Conservation (phyloP, 2,797 vertebrate species). For the Sarcophilus harrisii region DNA sequence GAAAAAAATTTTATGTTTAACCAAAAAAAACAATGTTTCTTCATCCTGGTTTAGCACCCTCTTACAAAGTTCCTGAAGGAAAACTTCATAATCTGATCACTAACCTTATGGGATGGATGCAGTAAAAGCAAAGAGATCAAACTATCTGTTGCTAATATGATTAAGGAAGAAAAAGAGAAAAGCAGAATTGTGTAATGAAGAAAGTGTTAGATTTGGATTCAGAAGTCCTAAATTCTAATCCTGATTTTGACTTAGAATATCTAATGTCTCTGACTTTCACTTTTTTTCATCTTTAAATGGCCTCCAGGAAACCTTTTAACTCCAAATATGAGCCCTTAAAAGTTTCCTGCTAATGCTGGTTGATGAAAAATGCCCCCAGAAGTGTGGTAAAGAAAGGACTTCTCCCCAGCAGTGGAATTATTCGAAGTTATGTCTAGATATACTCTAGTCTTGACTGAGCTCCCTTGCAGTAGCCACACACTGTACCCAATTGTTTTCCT, state of each 20-base stretch:
- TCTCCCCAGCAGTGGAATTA: neutral
- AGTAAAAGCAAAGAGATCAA: neutral
- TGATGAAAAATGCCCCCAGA: slow-evolving; percentile 26
- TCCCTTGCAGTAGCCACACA: neutral
- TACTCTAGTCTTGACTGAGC: neutral
- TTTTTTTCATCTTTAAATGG: neutral
- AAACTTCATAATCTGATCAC: neutral
- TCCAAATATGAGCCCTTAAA: neutral
- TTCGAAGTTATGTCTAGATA: neutral
- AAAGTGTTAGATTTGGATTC: neutral
- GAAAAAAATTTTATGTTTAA: neutral
- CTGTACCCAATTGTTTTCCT: slow-evolving; percentile 15
- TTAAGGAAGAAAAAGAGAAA: slow-evolving; percentile 21
- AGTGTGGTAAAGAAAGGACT: neutral
- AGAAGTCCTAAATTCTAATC: neutral
- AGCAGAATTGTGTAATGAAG: neutral
- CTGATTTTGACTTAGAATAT: neutral
- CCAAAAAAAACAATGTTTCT: neutral
- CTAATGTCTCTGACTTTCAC: neutral
- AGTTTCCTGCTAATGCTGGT: slow-evolving; percentile 25
- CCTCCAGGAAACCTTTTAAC: neutral
- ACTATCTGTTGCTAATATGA: neutral
- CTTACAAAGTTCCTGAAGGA: neutral
- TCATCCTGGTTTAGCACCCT: slow-evolving; percentile 2
- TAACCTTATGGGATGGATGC: neutral